Conservation (phyloP, 2,888 invertebrate genomes). For the Drosophila buzzatii region DNA sequence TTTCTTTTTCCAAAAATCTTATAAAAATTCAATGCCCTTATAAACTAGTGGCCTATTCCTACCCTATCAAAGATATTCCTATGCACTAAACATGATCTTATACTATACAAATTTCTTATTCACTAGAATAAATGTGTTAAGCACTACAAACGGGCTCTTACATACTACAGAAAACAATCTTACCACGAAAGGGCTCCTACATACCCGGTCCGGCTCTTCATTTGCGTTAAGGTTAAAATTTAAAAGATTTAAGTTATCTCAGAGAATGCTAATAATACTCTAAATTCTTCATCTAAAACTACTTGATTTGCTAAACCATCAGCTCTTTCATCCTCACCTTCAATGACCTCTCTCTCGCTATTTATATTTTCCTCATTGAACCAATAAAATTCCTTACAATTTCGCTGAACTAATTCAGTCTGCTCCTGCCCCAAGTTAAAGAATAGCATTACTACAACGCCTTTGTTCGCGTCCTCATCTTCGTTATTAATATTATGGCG, state of each 20-base stretch:
- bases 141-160: too few relatives aligned
- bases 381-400: not conserved
- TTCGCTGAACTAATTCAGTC: conserved; percentile 1
- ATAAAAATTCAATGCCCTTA: too few relatives aligned
- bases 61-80: too few relatives aligned
- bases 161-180: too few relatives aligned
- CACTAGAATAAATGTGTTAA: too few relatives aligned
- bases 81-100: too few relatives aligned
- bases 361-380: not conserved
- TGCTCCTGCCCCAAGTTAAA: not conserved
- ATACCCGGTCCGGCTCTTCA: not conserved
- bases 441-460: not conserved
- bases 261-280: not conserved
- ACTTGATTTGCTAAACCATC: not conserved
- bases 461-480: too few relatives aligned
- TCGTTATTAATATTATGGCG: too few relatives aligned
- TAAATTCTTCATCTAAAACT: not conserved
- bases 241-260: not conserved
- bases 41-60: too few relatives aligned
- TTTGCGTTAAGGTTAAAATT: not conserved
- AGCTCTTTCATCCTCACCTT: not conserved
- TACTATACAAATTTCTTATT: too few relatives aligned
- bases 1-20: too few relatives aligned
- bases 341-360: not conserved
- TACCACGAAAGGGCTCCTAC: too few relatives aligned